Evolutionary conservation across 2,797 vertebrate genomes (phyloP), one percentile per base, ranked within the genome.

Genomic region (Gephyroberyx darwinii): DNA sequence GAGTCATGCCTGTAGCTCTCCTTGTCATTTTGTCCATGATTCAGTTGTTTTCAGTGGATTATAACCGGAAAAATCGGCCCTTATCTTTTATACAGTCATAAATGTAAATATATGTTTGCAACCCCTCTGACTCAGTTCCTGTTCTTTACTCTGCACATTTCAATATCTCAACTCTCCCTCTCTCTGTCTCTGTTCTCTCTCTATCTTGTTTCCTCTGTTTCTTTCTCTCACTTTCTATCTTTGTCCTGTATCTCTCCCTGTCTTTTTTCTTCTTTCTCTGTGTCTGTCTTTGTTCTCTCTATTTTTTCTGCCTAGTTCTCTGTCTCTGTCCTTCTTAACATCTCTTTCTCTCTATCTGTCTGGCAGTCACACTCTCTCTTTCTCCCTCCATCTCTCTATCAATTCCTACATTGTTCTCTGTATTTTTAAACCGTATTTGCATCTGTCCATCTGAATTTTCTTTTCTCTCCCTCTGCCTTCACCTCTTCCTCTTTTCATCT

Each of bases 51-150:
- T 39, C 37, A 12, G 37, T 39, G 12, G 37, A 10, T 39, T 39
- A 39, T 39, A 12, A 9, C 20, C 10, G 30, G 22, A 30, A 30
- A 30, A 0, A 53, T 13, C 22, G 5, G 20, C 20, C 4, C 51
- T 53, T 53, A 53, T 53, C 51, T 26, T 30, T 22, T 22, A 53
- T 8, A 16, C 45, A 47, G 51, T 53, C 51, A 53, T 53, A 30
- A 14, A 35, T 57, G 31, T 35, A 17, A 35, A 58, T 37, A n/a
- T 12, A 1, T 16, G 33, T 58, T 39, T 22, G 22, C 53, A 43
- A 48, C 8, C n/a, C 8, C 20, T 39, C 13, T 58, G 35, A 58
- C 56, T 67, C 48, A 66, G 0, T 20, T 37, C 50, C 57, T 67
- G 50, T 37, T 39, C 1, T 4, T 12, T 6, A 30, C 17, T 1